These are phyloP conservation scores for Catotricha subobsoleta DNA, from an alignment of 2,888 invertebrate genomes.

Conservation along the genomic window DNA sequence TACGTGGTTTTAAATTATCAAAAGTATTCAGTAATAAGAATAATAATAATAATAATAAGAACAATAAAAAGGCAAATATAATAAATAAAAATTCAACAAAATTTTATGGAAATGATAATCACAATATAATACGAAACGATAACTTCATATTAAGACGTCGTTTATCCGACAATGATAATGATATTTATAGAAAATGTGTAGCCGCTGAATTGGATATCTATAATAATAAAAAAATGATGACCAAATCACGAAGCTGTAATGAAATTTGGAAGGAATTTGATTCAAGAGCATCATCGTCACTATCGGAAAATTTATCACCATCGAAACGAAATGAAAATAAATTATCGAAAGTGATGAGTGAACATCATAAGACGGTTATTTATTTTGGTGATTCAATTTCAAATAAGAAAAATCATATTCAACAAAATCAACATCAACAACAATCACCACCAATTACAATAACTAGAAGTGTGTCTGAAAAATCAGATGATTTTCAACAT, in stretches of 20 bases:
- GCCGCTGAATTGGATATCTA: neutral
- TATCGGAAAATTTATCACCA: neutral
- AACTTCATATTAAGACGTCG: conserved; percentile 33
- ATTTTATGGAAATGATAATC: too few relatives aligned
- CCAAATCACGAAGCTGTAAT: conserved; percentile 5
- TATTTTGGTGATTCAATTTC: conserved; percentile 50
- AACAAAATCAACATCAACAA: conserved; percentile 12
- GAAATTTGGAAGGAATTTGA: conserved; percentile 6
- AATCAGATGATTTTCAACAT: conserved; percentile 2
- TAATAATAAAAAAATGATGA: neutral
- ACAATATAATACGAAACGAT: conserved; percentile 29
- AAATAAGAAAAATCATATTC: conserved; percentile 15
- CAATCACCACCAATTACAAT: neutral
- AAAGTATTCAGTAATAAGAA: too few relatives aligned
- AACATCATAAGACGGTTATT: conserved; percentile 49
- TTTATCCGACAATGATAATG: neutral
- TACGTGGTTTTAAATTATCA: conserved; percentile 40
- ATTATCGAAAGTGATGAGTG: neutral
- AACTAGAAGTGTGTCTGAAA: neutral
- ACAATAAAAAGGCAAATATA: too few relatives aligned
- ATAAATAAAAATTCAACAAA: too few relatives aligned
- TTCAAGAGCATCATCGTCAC: neutral
- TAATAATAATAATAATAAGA: too few relatives aligned
- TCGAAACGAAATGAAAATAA: conserved; percentile 3
- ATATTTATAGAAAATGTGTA: neutral